Conservation (phyloP, 2,888 invertebrate genomes). For the Tineola bisselliella region DNA sequence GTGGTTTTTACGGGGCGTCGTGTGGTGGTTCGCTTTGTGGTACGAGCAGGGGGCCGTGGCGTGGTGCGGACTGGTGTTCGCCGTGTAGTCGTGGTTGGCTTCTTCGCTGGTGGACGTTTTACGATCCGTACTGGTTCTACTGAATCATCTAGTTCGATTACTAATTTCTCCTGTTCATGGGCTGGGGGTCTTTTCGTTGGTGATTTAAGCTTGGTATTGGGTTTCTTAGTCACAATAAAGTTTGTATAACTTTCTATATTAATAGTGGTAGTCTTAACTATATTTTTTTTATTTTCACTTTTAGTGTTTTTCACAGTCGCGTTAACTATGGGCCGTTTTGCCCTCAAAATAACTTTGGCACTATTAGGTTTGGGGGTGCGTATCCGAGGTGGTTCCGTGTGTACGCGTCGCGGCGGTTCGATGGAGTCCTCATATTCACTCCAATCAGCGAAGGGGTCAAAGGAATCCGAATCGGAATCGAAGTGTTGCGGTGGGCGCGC, state of each 20-base stretch:
- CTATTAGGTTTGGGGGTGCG: conserved; percentile 29
- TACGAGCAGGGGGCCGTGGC: conserved; percentile 21
- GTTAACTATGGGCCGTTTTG: conserved; percentile 43
- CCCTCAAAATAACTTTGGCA: conserved; percentile 48
- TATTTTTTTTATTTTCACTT: conserved; percentile 38
- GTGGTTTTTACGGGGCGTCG: conserved; percentile 28
- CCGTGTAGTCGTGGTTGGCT: conserved; percentile 21
- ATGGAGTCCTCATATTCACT: conserved; percentile 27
- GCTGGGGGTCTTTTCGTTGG: background rate
- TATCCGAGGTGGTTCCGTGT: conserved; percentile 33
- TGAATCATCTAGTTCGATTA: background rate
- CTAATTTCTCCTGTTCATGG: background rate
- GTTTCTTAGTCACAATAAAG: conserved; percentile 46
- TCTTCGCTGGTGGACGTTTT: conserved; percentile 4
- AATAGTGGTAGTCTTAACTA: conserved; percentile 51
- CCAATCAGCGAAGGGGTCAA: conserved; percentile 14
- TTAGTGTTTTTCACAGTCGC: conserved; percentile 40
- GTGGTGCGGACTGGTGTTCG: conserved; percentile 23
- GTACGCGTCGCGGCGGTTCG: conserved; percentile 51
- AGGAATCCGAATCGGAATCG: conserved; percentile 33
- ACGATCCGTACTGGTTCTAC: background rate
- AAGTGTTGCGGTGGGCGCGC: conserved; percentile 27
- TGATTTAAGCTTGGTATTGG: conserved; percentile 15
- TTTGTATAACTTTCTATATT: conserved; percentile 60
- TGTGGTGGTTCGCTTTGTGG: conserved; percentile 15